Evolutionary conservation across 2,888 invertebrate species (phyloP), one percentile per base, ranked within the genome.

Genomic region (Ellobium chinense): DNA sequence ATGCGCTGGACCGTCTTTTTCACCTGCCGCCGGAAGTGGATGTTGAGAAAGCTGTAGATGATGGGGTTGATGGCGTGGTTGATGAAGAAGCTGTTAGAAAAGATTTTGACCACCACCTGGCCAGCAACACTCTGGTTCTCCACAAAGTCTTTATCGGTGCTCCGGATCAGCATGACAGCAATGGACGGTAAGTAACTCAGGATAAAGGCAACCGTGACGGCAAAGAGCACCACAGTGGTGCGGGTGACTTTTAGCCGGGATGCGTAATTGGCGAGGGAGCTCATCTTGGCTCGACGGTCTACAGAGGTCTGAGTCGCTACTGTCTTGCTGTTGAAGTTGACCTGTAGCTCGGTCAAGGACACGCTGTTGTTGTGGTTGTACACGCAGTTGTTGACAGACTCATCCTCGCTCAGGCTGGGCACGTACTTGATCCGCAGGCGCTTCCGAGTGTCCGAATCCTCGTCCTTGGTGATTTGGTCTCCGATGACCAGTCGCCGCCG

Each of bases 351-450:
- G 2, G 74, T 5, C 60, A 73, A 58, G 12, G 60, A 39, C 62
- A 46, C 65, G 58, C 54, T 66, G 66, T 70, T 79, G n/a, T 36
- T 36, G 29, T 72, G 68, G n/a, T 39, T 37, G 29, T 37, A 39
- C n/a, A 82, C 80, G 56, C 80, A 68, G 27, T 81, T 81, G 66
- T 81, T 81, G 54, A 73, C 14, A 14, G 74, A 70, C 12, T 82
- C 82, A 37, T 87, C 89, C 1, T 88, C 88, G 78, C 87, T 88
- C 31, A 81, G 68, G 72, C 87, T 88, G 7, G 87, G 85, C 56
- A 85, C 75, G 78, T 86, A 87, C 56, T 86, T 86, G 36, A 84
- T 75, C 3, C 80, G 58, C 2, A 27, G 34, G 2, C 74, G 60
- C 24, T 46, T 68, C 46, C 56, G 63, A 4, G 72, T 29, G 27